Evolutionary conservation across 1,140 invertebrate genomes (phyloP), one percentile per base, ranked within the genome.

Genomic region (Drosophila subpulchrella): DNA sequence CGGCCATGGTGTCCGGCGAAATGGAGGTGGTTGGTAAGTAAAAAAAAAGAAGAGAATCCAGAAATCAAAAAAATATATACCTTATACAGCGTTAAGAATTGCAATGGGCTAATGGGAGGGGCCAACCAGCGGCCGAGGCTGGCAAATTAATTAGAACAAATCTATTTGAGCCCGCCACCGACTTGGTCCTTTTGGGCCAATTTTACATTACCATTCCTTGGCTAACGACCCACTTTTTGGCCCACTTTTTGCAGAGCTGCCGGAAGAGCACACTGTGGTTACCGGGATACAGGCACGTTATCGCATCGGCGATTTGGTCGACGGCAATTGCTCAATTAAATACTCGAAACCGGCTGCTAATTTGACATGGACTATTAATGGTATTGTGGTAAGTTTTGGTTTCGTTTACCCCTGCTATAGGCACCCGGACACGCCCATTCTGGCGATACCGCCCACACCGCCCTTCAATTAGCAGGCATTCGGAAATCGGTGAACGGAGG

Each of bases 311-410:
- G 96, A 97, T 90, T 94, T 93, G 61, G 92, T 97, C 32, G 94
- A 95, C 88, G 95, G 95, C 44, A 96, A 96, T 91, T 97, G 97
- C 91, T 95, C 95, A 73, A 96, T 96, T 74, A 94, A 93, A 84
- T 94, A 95, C 84, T 97, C 96, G 41, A 94, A 95, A 92, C 97
- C 97, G 44, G 95, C 96, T 38, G 96, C 96, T 60, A 97, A 97
- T 93, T 94, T 98, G 60, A 96, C 96, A 46, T 98, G 97, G 95
- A 96, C 95, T 92, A 95, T 97, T 92, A 98, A 98, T 93, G 95
- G 95, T 84, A 94, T 95, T 92, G 94, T 94, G 94, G 96, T 96
- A 93, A 93, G 91, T 92, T 88, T 88, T 79, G 89, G 79, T 84
- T 89, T 89, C 76, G 73, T 59, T 84, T 78, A 55, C 70, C 44